These are phyloP conservation scores for Sphaerophoria taeniata DNA, from an alignment of 2,888 invertebrate species.

Conservation along the genomic window DNA sequence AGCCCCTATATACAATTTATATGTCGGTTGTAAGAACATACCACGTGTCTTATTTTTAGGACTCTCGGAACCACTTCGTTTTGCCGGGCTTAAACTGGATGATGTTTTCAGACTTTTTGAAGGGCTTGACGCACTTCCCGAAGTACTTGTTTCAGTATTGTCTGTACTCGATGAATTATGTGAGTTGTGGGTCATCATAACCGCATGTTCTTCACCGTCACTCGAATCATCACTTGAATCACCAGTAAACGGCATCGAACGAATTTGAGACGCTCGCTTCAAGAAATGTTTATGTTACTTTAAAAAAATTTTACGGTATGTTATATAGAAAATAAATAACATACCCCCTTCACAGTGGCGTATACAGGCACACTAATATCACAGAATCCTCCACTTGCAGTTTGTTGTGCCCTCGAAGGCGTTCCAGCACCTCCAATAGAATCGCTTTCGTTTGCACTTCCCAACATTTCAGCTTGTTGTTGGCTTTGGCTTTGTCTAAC, in stretches of 20 bases:
- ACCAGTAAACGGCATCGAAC: conserved; percentile 97
- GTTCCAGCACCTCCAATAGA: conserved; percentile 80
- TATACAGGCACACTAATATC: conserved; percentile 97
- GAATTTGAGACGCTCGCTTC: conserved; percentile 95
- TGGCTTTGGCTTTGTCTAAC: conserved; percentile 76
- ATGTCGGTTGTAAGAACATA: conserved; percentile 80
- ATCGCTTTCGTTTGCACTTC: conserved; percentile 73
- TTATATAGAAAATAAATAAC: conserved; percentile 53
- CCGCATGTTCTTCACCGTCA: conserved; percentile 90
- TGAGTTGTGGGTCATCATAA: conserved; percentile 82
- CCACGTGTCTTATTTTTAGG: conserved; percentile 93
- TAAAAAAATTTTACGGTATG: no score
- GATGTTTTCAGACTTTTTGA: conserved; percentile 94
- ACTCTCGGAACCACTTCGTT: conserved; percentile 91
- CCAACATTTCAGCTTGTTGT: no score
- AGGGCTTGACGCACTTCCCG: conserved; percentile 90
- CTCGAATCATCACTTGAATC: conserved; percentile 98
- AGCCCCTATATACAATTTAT: not conserved
- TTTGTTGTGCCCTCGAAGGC: conserved; percentile 82
- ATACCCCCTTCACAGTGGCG: conserved; percentile 96
- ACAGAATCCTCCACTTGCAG: conserved; percentile 90
- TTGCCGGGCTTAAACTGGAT: conserved; percentile 92
- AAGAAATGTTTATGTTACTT: no score
- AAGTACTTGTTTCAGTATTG: conserved; percentile 84
- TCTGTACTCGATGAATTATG: conserved; percentile 84